Base-by-base conservation (phyloP, 2,797 vertebrate genomes). In the Sebastes hopkinsi region DNA sequence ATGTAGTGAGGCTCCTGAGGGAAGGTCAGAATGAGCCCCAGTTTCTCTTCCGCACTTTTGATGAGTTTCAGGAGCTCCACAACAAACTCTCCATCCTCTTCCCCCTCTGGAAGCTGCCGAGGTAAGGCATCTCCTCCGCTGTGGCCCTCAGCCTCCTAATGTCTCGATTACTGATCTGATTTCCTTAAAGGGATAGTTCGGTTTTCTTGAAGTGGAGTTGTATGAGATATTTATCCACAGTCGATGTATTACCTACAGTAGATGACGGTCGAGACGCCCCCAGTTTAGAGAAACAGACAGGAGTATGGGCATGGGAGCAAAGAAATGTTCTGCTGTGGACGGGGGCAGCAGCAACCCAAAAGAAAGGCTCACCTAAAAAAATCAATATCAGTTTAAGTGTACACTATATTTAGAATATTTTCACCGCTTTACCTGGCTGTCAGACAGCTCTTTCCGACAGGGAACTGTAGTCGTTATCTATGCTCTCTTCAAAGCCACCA, bases 31-130 rank as follows among this genome's bases (percentile, higher is more conserved):
- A 89, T 13, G 97, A 99, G 76, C 97, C 98, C 22, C 93, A 97
- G 0, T 99, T 99, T 92, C 94, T 99, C 83, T 99, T 99, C 93
- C 96, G 98, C 85, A 99, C 98, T 27, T 99, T 99, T 90, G 98
- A 99, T 66, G 98, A 99, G 90, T 99, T 99, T 92, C 98, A 99
- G 92, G 98, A 99, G 93, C 97, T 99, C 58, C 98, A 99, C 94
- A 99, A 98, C 94, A 99, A 99, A 81, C 96, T 99, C 77, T 95
- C 94, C 87, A 97, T 99, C 91, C 95, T 99, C 58, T 99, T 99
- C 90, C 97, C 98, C 27, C 96, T 99, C 72, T 99, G 98, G 98
- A 99, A 98, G 89, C 95, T 99, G 87, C 98, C 98, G 18, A 95
- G 98, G 98, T 99, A 79, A 20, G 20, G 2, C 30, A 4, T 70